Evolutionary conservation across 2,797 vertebrate genomes (phyloP).

Genomic region (Epinephelus awoara): DNA sequence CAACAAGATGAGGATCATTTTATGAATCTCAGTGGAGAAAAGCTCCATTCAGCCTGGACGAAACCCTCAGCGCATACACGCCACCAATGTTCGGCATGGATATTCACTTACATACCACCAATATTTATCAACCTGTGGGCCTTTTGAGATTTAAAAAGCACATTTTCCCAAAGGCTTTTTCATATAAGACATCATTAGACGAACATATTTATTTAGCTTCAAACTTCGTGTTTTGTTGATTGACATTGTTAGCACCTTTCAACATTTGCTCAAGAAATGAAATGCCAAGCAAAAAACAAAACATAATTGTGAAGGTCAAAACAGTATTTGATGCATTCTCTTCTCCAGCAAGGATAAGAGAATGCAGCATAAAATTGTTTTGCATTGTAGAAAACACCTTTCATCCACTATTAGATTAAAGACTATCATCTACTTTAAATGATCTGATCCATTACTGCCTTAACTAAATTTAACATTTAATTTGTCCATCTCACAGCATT

Average conservation of each 20-base stretch:
- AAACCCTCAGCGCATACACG: constrained; percentile 30
- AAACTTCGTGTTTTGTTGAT: constrained; percentile 27
- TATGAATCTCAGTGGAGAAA: constrained; percentile 64
- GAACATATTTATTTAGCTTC: constrained; percentile 20
- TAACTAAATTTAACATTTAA: too few species aligned
- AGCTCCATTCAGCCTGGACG: constrained; percentile 42
- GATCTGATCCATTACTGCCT: too few species aligned
- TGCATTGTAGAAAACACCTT: too few species aligned
- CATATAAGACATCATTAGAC: constrained; percentile 2
- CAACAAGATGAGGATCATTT: constrained; percentile 73
- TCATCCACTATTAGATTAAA: too few species aligned
- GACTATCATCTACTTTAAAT: too few species aligned
- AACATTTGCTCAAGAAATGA: constrained; percentile 42
- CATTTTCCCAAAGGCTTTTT: constrained; percentile 33
- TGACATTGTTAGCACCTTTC: not conserved
- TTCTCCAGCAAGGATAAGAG: too few species aligned
- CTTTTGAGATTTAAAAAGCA: constrained; percentile 27
- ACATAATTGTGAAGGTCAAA: not conserved
- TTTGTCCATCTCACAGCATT: too few species aligned
- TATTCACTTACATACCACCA: not conserved
- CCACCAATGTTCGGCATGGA: constrained; percentile 27
- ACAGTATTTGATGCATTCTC: too few species aligned
- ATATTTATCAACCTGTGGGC: constrained; percentile 54
- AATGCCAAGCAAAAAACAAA: constrained; percentile 40
- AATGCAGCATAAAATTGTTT: too few species aligned